These are phyloP conservation scores for Atta cephalotes DNA, from an alignment of 1,140 invertebrate genomes.

Conservation along the genomic window DNA sequence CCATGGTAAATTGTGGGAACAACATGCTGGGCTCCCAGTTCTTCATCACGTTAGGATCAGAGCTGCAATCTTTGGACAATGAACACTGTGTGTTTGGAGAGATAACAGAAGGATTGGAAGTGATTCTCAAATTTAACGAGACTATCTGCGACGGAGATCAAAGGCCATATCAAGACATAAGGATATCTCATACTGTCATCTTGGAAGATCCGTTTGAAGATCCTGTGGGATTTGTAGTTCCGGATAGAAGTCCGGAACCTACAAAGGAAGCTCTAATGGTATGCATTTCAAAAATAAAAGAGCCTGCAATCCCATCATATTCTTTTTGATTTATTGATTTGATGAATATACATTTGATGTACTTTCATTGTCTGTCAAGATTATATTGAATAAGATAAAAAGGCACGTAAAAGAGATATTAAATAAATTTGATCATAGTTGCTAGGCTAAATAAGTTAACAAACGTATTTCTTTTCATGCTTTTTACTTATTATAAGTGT, in stretches of 20 bases:
- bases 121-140: constrained; percentile 96
- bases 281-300: constrained; percentile 61
- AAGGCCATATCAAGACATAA: constrained; percentile 97
- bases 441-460: neutral
- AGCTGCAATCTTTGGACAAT: constrained; percentile 96
- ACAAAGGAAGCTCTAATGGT: constrained; percentile 91
- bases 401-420: no score
- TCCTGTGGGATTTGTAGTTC: constrained; percentile 91
- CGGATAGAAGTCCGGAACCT: constrained; percentile 95
- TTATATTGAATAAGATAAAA: no score
- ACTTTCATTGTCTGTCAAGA: neutral
- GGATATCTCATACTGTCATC: constrained; percentile 98
- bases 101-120: constrained; percentile 96
- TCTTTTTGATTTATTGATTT: neutral
- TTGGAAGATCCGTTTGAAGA: constrained; percentile 98
- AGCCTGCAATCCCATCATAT: constrained; percentile 13
- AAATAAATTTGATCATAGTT: no score
- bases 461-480: neutral
- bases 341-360: neutral
- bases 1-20: constrained; percentile 98
- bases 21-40: constrained; percentile 98
- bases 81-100: constrained; percentile 99
- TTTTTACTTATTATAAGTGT: neutral
- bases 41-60: constrained; percentile 96
- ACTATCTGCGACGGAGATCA: constrained; percentile 96